Evolutionary conservation across 1,140 invertebrate species (phyloP).

Genomic region (Cataglyphis hispanica): DNA sequence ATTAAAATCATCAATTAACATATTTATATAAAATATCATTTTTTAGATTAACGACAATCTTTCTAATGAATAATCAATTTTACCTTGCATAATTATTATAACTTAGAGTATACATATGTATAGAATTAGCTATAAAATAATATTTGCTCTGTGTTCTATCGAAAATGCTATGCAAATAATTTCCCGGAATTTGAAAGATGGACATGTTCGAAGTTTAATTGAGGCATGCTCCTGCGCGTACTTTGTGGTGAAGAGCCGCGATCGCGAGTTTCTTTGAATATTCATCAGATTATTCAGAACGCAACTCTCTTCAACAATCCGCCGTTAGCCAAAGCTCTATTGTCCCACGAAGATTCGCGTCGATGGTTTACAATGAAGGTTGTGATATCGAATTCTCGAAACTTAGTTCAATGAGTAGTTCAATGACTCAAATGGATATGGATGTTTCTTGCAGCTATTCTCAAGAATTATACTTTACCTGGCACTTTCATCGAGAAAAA

Average conservation of each 20-base stretch:
- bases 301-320: neutral
- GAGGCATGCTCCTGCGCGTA: neutral
- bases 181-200: neutral
- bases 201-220: neutral
- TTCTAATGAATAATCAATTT: neutral
- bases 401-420: slow-evolving; percentile 32
- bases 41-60: neutral
- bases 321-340: slow-evolving; percentile 2
- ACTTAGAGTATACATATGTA: neutral
- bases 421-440: neutral
- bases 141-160: neutral
- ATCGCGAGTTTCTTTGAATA: slow-evolving; percentile 42
- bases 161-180: neutral
- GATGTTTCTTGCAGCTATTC: too few relatives aligned
- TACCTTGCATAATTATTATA: neutral
- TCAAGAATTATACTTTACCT: neutral
- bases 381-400: slow-evolving; percentile 36
- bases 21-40: neutral
- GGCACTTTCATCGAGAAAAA: too few relatives aligned
- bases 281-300: slow-evolving; percentile 45
- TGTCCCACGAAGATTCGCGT: slow-evolving; percentile 45
- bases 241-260: neutral
- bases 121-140: neutral
- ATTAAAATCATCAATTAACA: neutral
- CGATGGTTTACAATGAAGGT: slow-evolving; percentile 26